These are phyloP conservation scores for Nothura maculosa DNA, from an alignment of 2,797 vertebrate genomes.

Conservation along the genomic window DNA sequence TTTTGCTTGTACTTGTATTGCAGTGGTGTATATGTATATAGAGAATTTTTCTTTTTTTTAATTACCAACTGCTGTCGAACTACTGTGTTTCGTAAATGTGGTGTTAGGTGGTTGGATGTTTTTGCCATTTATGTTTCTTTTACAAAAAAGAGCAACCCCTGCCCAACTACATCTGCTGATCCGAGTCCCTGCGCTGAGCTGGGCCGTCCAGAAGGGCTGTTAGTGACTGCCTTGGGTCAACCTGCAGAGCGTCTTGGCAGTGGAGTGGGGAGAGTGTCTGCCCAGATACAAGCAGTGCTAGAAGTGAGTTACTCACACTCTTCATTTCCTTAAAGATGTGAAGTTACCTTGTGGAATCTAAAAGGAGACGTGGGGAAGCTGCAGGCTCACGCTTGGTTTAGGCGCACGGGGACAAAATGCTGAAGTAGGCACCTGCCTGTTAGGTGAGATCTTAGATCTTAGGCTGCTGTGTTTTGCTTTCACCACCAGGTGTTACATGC, in stretches of 20 bases:
- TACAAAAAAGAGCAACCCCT: not conserved
- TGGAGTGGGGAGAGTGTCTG: constrained; percentile 2
- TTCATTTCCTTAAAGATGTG: not conserved
- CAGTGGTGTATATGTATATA: not conserved
- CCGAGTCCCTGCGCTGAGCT: constrained; percentile 44
- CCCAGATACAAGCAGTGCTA: not conserved
- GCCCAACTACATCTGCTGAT: constrained; percentile 21
- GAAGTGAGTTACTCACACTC: not conserved
- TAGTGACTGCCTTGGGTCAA: not conserved
- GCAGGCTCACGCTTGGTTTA: not conserved
- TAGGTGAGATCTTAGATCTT: constrained; percentile 42
- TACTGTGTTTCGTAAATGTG: constrained; percentile 47
- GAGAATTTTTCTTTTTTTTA: not conserved
- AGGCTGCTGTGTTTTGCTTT: not conserved
- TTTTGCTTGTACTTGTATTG: constrained; percentile 9
- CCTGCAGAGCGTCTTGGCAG: not conserved
- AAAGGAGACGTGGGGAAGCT: not conserved
- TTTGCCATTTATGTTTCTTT: constrained; percentile 9
- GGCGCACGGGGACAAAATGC: not conserved
- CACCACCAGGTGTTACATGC: not conserved
- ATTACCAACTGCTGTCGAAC: constrained; percentile 12
- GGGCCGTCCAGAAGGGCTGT: not conserved
- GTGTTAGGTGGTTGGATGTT: not conserved
- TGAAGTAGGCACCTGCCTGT: constrained; percentile 14
- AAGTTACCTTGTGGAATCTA: not conserved